phyloP scores from a whole-genome alignment of 2,113 vertebrate genomes.

The Scomber colias region DNA sequence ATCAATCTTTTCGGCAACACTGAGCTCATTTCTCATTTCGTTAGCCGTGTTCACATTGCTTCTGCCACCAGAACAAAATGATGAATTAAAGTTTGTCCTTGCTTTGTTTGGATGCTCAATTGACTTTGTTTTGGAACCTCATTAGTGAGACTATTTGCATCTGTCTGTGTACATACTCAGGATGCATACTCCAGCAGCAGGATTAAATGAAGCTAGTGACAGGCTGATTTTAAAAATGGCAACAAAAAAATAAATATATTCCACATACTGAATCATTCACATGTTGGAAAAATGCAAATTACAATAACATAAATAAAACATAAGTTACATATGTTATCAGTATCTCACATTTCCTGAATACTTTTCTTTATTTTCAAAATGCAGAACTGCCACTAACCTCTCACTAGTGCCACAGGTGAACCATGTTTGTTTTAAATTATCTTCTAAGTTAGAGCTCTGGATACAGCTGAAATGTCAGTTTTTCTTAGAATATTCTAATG shows the following conservation, averaged over 20 bases:
- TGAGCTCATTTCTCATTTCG: conserved; percentile 15
- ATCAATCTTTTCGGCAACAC: not conserved
- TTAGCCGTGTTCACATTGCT: not conserved
- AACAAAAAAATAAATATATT: not conserved
- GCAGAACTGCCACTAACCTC: not conserved
- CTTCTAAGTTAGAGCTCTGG: not conserved
- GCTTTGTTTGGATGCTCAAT: conserved; percentile 17
- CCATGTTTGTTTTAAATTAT: not conserved
- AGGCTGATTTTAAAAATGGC: not conserved
- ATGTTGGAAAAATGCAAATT: too few species aligned
- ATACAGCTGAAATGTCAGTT: not conserved
- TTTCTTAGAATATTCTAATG: not conserved
- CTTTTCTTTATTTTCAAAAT: too few species aligned
- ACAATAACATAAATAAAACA: not conserved
- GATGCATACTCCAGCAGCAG: not conserved
- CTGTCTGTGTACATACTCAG: not conserved
- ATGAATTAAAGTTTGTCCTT: conserved; percentile 19
- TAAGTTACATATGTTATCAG: not conserved
- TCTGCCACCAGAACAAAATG: conserved; percentile 4
- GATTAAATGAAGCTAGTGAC: not conserved
- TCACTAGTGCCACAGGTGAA: not conserved
- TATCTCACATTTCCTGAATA: not conserved
- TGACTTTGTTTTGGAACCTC: conserved; percentile 12
- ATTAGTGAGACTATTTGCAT: conserved; percentile 29
- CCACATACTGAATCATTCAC: not conserved